Evolutionary conservation across 2,888 invertebrate genomes (phyloP), one percentile per base, ranked within the genome.

Genomic region (Drosophila basisetae): DNA sequence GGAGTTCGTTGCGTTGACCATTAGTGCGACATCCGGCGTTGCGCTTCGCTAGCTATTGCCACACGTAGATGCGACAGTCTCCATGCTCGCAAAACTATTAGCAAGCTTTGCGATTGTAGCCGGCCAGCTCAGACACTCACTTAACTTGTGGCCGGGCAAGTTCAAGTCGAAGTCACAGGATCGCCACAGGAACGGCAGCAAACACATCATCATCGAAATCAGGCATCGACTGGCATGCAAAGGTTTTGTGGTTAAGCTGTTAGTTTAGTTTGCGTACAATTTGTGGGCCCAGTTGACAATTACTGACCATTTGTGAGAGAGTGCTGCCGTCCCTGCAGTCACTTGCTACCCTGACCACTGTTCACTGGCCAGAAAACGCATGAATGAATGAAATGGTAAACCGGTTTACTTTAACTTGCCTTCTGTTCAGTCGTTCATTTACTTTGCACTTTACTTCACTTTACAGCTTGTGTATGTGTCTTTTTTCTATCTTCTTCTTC

Each of bases 11-110:
- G 78, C 61, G 56, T 72, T 77, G 91, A 91, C 92, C 92, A 91
- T 91, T 92, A 91, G 92, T 92, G 91, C 85, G 92, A 92, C 91
- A 92, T 91, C 91, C 92, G 91, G 92, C 90, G 83, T 86, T 89
- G 90, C 91, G 84, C 82, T 72, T 83, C 75, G 83, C 78, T 76
- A 73, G 74, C 64, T 60, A 25, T 47, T 70, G 90, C 70, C 80
- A 71, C 85, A 88, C 76, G 87, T 78, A 66, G 65, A 9, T 6
- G 33, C 22, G 11, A 33, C 54, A 33, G 5, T 25, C 54, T 31
- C 61, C 43, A 71, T 76, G 65, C 73, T 68, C 54, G 25, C 28
- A 65, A 85, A 90, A 83, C 89, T 79, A 90, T 88, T 88, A 85
- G 89, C 74, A 80, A 61, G 75, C 86, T 85, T 80, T 83, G 69